These are phyloP conservation scores for Xerus rutilus DNA, from an alignment of 2,797 vertebrate species.

Conservation along the genomic window DNA sequence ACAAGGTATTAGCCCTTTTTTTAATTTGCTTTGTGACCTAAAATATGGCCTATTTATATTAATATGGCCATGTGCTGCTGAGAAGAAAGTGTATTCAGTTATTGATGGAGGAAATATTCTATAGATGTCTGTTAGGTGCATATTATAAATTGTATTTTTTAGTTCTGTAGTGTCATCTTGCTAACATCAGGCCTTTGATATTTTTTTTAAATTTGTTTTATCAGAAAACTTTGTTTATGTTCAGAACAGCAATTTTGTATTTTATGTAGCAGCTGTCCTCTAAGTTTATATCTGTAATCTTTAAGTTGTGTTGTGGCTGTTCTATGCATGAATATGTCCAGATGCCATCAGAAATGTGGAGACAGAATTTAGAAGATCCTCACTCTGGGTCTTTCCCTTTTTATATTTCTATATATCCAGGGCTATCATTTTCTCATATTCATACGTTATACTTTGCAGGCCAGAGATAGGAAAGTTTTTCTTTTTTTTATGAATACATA, in stretches of 20 bases:
- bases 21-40: too few species aligned
- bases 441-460: not conserved
- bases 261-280: not conserved
- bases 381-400: not conserved
- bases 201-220: not conserved
- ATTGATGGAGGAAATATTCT: too few species aligned
- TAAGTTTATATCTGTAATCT: not conserved
- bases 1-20: too few species aligned
- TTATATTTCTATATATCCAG: not conserved
- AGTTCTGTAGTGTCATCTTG: not conserved
- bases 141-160: too few species aligned
- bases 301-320: not conserved
- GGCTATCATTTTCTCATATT: not conserved
- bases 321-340: not conserved
- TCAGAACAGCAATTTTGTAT: not conserved
- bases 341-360: not conserved
- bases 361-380: not conserved
- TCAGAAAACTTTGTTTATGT: not conserved
- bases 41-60: too few species aligned
- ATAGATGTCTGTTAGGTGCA: too few species aligned
- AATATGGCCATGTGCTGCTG: too few species aligned
- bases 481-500: not conserved
- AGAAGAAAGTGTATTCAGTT: too few species aligned
- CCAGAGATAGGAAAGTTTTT: not conserved
- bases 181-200: not conserved